Conservation (phyloP, 1,140 invertebrate genomes). For the Pseudoatta argentina region DNA sequence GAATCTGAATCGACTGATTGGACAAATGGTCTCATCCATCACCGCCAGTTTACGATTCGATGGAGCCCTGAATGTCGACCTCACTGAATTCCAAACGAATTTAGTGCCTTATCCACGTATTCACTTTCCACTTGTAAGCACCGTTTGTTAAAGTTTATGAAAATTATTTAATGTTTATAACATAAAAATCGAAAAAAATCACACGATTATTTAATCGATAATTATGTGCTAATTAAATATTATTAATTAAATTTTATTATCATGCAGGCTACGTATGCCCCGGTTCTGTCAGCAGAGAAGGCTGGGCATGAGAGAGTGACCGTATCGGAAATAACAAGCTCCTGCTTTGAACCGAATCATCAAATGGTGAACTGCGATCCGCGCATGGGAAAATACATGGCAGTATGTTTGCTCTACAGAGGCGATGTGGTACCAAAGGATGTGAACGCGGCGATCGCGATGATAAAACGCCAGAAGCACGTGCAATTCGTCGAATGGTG, state of each 20-base stretch:
- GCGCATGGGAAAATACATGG: conserved; percentile 90
- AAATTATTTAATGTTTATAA: not conserved
- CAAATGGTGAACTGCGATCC: conserved; percentile 94
- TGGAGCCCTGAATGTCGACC: conserved; percentile 93
- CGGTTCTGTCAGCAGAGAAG: conserved; percentile 90
- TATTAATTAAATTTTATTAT: not conserved
- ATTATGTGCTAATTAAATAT: not conserved
- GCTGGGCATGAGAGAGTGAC: conserved; percentile 91
- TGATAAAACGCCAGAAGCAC: conserved; percentile 88
- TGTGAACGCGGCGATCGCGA: conserved; percentile 89
- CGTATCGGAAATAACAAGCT: conserved; percentile 91
- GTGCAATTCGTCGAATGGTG: conserved; percentile 90
- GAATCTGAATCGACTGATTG: conserved; percentile 89
- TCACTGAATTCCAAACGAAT: conserved; percentile 94
- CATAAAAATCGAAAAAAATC: not conserved
- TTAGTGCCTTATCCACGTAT: conserved; percentile 92
- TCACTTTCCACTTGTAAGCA: conserved; percentile 90
- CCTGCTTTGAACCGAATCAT: conserved; percentile 93
- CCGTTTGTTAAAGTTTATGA: not conserved
- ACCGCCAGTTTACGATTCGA: conserved; percentile 94
- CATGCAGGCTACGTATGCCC: conserved; percentile 90
- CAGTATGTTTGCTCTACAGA: conserved; percentile 91
- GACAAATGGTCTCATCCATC: conserved; percentile 90
- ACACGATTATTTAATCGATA: not conserved
- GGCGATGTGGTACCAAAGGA: conserved; percentile 88